Evolutionary conservation across 2,888 invertebrate genomes (phyloP), one percentile per base, ranked within the genome.

Genomic region (Heliconius sara): DNA sequence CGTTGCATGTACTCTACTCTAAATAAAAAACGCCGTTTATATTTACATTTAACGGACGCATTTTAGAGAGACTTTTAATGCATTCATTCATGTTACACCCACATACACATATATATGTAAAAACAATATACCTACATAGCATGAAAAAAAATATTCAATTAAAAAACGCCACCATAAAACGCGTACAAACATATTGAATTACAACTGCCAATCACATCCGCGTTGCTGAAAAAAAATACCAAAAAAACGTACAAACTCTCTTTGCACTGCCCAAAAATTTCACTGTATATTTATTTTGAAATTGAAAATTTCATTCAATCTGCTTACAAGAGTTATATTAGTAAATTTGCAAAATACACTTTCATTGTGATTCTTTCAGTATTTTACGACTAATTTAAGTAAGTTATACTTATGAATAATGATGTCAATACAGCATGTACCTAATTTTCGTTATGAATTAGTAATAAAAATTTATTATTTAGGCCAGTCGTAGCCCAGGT

Each of bases 181-280:
- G 57, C 9, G 30, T 27, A 73, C 57, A 73, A 52, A 60, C 30
- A 34, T 73, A 60, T 73, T 73, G 57, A 73, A 73, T 73, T 73
- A 73, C 60, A 34, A 39, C 57, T 73, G 57, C 73, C 73, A 73
- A 73, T 73, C 73, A 73, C 73, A 73, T 73, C 57, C n/a, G 34
- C 34, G 73, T 73, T 34, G 34, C 73, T 73, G 34, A 60, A 73
- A 73, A 34, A 73, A 27, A 73, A 60, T n/a, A n/a, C 34, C 16
- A 30, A 73, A 73, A 57, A 52, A 57, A 13, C 25, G 7, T 72
- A 30, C 30, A 72, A 60, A 60, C 73, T 39, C 6, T 30, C n/a
- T 27, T 22, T 57, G 3, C 73, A 47, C n/a, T 73, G 1, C n/a
- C 13, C 73, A 34, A 73, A 57, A 73, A 60, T n/a, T 73, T 73